Base-by-base conservation (phyloP, 2,888 invertebrate genomes). In the Drosophila robusta region DNA sequence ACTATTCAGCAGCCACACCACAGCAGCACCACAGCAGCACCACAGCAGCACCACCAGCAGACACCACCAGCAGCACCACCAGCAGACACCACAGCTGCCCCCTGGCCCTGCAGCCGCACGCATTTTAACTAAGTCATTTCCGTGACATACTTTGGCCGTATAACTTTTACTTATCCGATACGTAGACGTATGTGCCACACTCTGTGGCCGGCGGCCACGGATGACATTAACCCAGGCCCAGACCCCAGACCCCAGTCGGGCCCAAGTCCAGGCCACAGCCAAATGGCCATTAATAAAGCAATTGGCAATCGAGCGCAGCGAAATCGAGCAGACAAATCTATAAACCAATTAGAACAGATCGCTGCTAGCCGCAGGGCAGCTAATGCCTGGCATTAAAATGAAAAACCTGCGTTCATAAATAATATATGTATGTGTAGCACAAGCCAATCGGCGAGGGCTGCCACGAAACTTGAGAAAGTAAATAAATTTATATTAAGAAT, bases 111-210 rank as follows among this genome's bases (percentile, higher is more conserved):
- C 34, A 34, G 7, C 45, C 44, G 49, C 66, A 84, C 89, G 84
- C 84, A 88, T 86, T 86, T 88, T 73, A 88, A 80, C 78, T 71
- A 80, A 88, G 73, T 66, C 89, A 85, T 84, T 89, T 89, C 84
- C 87, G 87, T 89, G 84, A 87, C 84, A 89, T 78, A 84, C 87
- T 74, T 89, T 57, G 70, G 34, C 24, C 56, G 34, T 55, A 69
- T 54, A 79, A 89, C 89, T 89, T 87, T 85, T 87, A 87, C 89
- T 72, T 61, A 55, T 45, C 49, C 32, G 16, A 44, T 57, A 66
- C 41, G 42, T 29, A 22, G 3, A 29, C 24, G 16, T 39, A 22
- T 64, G 47, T 63, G 75, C 55, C 61, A 49, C 56, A 66, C 41
- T 26, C 51, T 58, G 26, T 57, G 51, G 67, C 80, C 86, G 51